A percentile compares a stretch with the other conserved stretches of the same genome.
Conservation (phyloP, 1,140 invertebrate genomes). For the Antheraea pernyi region DNA sequence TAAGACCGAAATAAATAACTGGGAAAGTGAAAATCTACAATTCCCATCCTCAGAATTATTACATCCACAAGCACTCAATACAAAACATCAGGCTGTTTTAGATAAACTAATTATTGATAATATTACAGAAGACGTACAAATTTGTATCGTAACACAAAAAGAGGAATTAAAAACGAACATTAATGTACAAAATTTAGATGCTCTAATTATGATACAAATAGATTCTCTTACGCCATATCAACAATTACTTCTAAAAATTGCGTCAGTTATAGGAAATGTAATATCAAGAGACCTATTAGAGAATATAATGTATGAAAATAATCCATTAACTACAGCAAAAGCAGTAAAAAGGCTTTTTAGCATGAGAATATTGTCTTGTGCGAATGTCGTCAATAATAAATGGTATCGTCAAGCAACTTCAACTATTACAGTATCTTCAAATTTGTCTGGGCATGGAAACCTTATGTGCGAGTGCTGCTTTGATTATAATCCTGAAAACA, state of each 20-base stretch:
- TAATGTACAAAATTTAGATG: slow-evolving; percentile 66
- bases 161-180: slow-evolving; percentile 58
- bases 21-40: slow-evolving; percentile 45
- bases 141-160: slow-evolving; percentile 57
- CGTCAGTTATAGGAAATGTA: slow-evolving; percentile 74
- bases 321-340: slow-evolving; percentile 59
- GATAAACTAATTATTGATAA: slow-evolving; percentile 49
- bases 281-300: slow-evolving; percentile 72
- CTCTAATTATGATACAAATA: slow-evolving; percentile 77
- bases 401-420: slow-evolving; percentile 31
- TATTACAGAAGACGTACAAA: slow-evolving; percentile 38
- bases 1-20: slow-evolving; percentile 38
- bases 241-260: slow-evolving; percentile 77
- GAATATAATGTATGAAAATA: slow-evolving; percentile 75
- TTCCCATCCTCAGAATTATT: slow-evolving; percentile 50
- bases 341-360: slow-evolving; percentile 69
- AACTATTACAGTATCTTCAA: slow-evolving; percentile 32
- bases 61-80: slow-evolving; percentile 51
- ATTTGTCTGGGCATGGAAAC: slow-evolving; percentile 28
- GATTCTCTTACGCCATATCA: slow-evolving; percentile 76
- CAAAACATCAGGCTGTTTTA: slow-evolving; percentile 44
- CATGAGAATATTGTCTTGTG: slow-evolving; percentile 59
- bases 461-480: slow-evolving; percentile 61
- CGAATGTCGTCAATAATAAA: slow-evolving; percentile 44
- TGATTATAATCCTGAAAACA: slow-evolving; percentile 52